Conservation (phyloP, 2,797 vertebrate species). For the Chaunax sp. region DNA sequence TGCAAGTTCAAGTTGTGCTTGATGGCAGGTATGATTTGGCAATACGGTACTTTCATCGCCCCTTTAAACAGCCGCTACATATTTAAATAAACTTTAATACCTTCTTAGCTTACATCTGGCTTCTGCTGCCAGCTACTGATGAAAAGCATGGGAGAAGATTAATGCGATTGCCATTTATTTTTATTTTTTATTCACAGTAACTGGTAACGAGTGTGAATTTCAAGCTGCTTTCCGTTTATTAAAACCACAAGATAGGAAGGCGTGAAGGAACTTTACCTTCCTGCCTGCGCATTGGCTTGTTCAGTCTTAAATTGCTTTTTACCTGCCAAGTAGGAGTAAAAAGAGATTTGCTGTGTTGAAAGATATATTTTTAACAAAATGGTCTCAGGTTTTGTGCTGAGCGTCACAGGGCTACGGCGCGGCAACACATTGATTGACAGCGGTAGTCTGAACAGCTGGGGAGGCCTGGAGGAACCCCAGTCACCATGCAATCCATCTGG, state of each 20-base stretch:
- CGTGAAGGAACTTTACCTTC: constrained; percentile 22
- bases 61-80: constrained; percentile 52
- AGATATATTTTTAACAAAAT: constrained; percentile 39
- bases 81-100: constrained; percentile 46
- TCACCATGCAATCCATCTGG: constrained; percentile 43
- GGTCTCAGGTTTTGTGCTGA: constrained; percentile 51
- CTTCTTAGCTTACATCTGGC: constrained; percentile 33
- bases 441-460: constrained; percentile 65
- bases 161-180: constrained; percentile 56
- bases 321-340: constrained; percentile 58
- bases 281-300: constrained; percentile 41
- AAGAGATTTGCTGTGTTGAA: constrained; percentile 53
- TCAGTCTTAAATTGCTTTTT: constrained; percentile 38
- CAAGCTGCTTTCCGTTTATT: not conserved
- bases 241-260: not conserved
- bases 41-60: constrained; percentile 47
- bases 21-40: constrained; percentile 57
- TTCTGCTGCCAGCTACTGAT: constrained; percentile 61
- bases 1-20: constrained; percentile 46
- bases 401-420: constrained; percentile 5
- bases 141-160: constrained; percentile 57
- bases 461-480: constrained; percentile 57
- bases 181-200: constrained; percentile 24
- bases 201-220: not conserved
- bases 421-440: constrained; percentile 71